Conservation (phyloP, 2,113 vertebrate species). For the Bungarus multicinctus region DNA sequence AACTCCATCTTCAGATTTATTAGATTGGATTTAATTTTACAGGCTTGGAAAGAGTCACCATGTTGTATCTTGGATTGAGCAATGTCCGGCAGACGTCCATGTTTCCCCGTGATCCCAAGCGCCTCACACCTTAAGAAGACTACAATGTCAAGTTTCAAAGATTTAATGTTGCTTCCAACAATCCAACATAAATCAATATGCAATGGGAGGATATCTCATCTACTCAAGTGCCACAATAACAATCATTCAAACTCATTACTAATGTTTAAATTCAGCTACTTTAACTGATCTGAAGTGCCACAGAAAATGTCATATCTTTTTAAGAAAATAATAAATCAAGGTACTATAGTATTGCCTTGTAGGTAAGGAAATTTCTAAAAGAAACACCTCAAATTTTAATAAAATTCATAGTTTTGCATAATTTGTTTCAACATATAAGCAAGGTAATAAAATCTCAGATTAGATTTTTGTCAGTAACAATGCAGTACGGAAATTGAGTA, state of each 20-base stretch:
- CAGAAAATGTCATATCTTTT: conserved; percentile 59
- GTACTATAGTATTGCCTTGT: conserved; percentile 38
- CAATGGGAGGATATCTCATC: conserved; percentile 49
- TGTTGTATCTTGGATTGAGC: conserved; percentile 95
- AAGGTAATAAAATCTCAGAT: conserved; percentile 40
- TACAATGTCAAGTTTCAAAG: not conserved
- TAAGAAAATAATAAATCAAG: conserved; percentile 41
- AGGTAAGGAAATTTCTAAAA: conserved; percentile 62
- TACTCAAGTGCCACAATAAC: conserved; percentile 61
- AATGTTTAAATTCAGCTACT: conserved; percentile 56
- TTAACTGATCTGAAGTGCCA: conserved; percentile 54
- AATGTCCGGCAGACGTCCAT: conserved; percentile 97
- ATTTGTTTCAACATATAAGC: conserved; percentile 52
- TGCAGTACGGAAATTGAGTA: conserved; percentile 8
- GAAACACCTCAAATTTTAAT: conserved; percentile 54
- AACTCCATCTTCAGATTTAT: not conserved
- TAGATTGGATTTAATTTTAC: conserved; percentile 22
- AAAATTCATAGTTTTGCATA: conserved; percentile 44
- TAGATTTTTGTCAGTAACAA: conserved; percentile 41
- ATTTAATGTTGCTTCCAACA: conserved; percentile 34
- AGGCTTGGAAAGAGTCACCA: conserved; percentile 97
- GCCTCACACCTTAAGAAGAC: conserved; percentile 86
- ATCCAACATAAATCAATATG: conserved; percentile 38
- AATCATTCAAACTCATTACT: conserved; percentile 51
- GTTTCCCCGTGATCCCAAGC: conserved; percentile 97